Evolutionary conservation across 2,797 vertebrate species (phyloP), one percentile per base, ranked within the genome.

Genomic region (Eremophila alpestris): DNA sequence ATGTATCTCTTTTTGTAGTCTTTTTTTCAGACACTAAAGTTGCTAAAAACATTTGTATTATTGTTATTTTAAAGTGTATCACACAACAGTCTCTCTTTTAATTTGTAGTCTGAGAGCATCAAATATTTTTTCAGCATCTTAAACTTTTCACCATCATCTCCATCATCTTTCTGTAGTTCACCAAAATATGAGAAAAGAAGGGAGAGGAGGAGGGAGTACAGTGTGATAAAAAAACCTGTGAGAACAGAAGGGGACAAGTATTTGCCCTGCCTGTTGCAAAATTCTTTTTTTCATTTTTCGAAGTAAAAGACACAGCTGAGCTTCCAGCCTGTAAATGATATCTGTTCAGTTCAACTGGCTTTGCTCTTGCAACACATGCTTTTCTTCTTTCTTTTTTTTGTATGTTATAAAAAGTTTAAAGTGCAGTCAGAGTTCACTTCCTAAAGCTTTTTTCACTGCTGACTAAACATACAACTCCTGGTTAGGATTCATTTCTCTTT

Each of bases 401-500:
- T n/a, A 7, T 19, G 32, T 64, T 77, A 59, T 63, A 87, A 29
- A 77, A 87, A 64, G 10, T 71, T 85, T 64, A n/a, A 93, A 74
- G 40, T 32, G 59, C 29, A 71, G 43, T 69, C n/a, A 55, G 68
- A 76, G 45, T 64, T 94, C 27, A 6, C 27, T 77, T 85, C 38
- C 45, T 51, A 67, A 59, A 77, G 30, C 10, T 32, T 59, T 26
- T 89, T 73, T 85, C 32, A 80, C 26, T 40, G 45, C 14, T 85
- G 32, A 87, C 45, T 67, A 55, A 71, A 71, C 6, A 91, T 13
- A 48, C 27, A 86, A 74, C 34, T 89, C n/a, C 24, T 73, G 58
- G 32, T 86, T 95, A 74, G 54, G 54, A 63, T 94, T 90, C 45
- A 55, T 34, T 84, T 93, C 74, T 83, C 38, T 94, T 94, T 51